Conservation (phyloP, 2,888 invertebrate species). For the Amiota communis region DNA sequence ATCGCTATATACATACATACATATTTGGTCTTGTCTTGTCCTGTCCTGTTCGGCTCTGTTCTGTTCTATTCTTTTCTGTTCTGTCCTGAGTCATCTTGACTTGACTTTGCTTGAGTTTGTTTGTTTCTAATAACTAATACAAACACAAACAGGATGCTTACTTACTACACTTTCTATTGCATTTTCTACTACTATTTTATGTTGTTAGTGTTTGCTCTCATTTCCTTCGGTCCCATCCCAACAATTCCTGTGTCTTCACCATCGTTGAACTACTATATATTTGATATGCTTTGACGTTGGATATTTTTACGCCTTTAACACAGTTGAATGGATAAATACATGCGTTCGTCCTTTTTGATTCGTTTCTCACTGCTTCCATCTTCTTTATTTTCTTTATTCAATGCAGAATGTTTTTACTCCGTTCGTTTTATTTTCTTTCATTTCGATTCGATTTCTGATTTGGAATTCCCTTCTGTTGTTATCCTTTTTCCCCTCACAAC, state of each 20-base stretch:
- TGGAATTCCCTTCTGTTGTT: background rate
- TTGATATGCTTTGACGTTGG: conserved; percentile 37
- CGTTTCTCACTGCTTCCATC: background rate
- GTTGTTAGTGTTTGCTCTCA: conserved; percentile 27
- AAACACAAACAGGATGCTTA: conserved; percentile 8
- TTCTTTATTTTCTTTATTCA: background rate
- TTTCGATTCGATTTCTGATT: conserved; percentile 45
- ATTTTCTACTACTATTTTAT: conserved; percentile 19
- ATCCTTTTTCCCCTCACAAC: no score
- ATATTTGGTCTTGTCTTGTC: background rate
- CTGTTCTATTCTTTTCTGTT: background rate
- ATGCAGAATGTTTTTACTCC: background rate
- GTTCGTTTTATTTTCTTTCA: conserved; percentile 45
- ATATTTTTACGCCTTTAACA: conserved; percentile 60
- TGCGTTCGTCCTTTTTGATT: conserved; percentile 26
- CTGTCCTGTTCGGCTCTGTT: background rate
- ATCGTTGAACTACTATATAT: conserved; percentile 39
- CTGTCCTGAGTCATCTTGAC: background rate
- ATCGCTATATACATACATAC: conserved; percentile 22
- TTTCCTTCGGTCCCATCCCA: background rate
- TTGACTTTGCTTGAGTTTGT: conserved; percentile 11
- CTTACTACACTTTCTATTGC: background rate
- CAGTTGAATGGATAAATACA: conserved; percentile 60
- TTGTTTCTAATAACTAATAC: conserved; percentile 15
- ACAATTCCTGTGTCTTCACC: conserved; percentile 32